These are phyloP conservation scores for Anisognathus igniventris DNA, from an alignment of 2,797 vertebrate species.

Conservation along the genomic window DNA sequence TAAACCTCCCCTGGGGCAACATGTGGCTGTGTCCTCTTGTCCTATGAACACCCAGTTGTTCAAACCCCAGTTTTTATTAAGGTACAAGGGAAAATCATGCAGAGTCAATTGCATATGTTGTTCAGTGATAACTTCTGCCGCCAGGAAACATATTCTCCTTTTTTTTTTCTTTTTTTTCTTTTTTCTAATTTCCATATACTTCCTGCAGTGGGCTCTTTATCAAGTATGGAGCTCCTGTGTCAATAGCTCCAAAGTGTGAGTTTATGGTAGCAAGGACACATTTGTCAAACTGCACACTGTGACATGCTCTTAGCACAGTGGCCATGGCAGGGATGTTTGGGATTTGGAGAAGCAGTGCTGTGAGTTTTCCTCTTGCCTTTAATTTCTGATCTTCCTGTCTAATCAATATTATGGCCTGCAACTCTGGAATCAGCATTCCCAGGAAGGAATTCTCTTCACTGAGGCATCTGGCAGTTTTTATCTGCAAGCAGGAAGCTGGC, in stretches of 20 bases:
- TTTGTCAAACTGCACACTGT: rapidly evolving
- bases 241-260: neutral
- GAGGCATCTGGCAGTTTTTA: conserved; percentile 5
- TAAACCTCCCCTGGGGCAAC: neutral
- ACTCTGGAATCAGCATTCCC: neutral
- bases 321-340: neutral
- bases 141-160: neutral
- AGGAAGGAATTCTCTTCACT: neutral
- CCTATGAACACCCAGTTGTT: neutral
- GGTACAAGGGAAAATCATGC: rapidly evolving
- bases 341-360: neutral
- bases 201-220: neutral
- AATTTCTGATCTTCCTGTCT: neutral
- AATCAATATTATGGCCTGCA: neutral
- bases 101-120: neutral
- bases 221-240: neutral
- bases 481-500: neutral
- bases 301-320: neutral
- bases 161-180: neutral
- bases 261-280: neutral
- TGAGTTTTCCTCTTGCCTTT: neutral
- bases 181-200: neutral
- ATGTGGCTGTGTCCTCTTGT: neutral
- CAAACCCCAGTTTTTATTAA: neutral
- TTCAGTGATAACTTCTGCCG: neutral